Evolutionary conservation across 30 jellyfish, hydroid and myxozoan genomes (phyloP), one percentile per base, ranked within the genome.

Genomic region (Clytia hemisphaerica): DNA sequence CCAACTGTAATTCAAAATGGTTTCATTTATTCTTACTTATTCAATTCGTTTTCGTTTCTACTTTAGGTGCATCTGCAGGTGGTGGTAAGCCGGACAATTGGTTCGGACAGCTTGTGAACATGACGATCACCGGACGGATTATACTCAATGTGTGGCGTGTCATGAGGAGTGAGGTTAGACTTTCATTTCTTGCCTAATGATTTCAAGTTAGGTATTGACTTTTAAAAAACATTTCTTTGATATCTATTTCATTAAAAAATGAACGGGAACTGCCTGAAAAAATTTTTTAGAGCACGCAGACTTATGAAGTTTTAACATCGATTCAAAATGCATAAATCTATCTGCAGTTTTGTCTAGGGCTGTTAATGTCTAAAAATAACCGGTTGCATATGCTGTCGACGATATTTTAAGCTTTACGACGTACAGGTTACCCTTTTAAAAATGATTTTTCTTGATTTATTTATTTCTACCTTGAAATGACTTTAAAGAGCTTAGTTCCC

Each of bases 101-200:
- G 82, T 89, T 47, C 72, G 95, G 93, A 27, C 87, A 74, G 15
- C 38, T 60, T 37, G 54, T 55, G 26, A 84, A 88, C n/a, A 58
- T 81, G 49, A 82, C 51, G 29, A 75, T 89, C 21, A 45, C 83
- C 10, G 98, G 98, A 22, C 58, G 98, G 37, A 81, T 89, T 33
- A 62, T 89, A 15, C 67, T 89, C 37, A 89, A 89, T 80, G 88
- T 89, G 15, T 89, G 98, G 98, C 67, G 98, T 45, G 74, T 89
- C 1, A 89, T 89, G 98, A 78, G 95, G 15, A 76, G 91, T 51
- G 98, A 89, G 93, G 98, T 89, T n/a, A n/a, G n/a, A n/a, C n/a
- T n/a, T n/a, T n/a, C n/a, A n/a, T n/a, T n/a, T n/a, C n/a, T n/a
- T n/a, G n/a, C n/a, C n/a, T n/a, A n/a, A n/a, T n/a, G n/a, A n/a